Base-by-base conservation (phyloP, 2,113 vertebrate species). In the Donacobius atricapilla region DNA sequence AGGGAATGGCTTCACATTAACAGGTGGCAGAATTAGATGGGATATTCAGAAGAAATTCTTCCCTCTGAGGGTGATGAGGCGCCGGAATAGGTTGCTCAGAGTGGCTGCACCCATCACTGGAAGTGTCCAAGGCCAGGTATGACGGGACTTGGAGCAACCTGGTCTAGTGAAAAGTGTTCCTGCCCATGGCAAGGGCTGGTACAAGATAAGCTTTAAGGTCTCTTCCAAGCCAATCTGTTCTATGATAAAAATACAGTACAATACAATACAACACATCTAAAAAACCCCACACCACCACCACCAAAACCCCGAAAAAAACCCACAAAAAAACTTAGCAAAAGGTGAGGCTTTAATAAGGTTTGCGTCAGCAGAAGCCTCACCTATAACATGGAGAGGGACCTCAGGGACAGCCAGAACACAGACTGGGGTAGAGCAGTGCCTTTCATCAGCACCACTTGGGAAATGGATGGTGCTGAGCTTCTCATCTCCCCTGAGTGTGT, bases 391-490 rank as follows among this genome's bases (percentile, higher is more conserved):
- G 9, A 70, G 28, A 53, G 31, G n/a, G 31, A 25, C 33, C 60
- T 24, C 15, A 2, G 79, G 70, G 27, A 14, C 31, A 47, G 73
- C 37, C 21, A 6, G 47, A 28, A 37, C 39, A 17, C 7, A 15
- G 1, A 28, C 18, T 15, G 15, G 30, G 9, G 22, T 18, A 19
- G 53, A 48, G 9, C 0, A 1, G 25, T 9, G 48, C 11, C 2
- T 68, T 80, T 71, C 56, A 45, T 15, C 79, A 33, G 42, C 83
- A 57, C 25, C 3, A 0, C 76, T 45, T 16, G 17, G 35, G 64
- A 89, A 87, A 58, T 0, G 16, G 73, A 9, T 56, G 73, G 22
- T 40, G 61, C 30, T 22, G 81, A 79, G 70, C 30, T 72, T 23
- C 22, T 19, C 9, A 3, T 18, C 56, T 70, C 50, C 37, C 33